These are phyloP conservation scores for Druon quercuslanigerum DNA, from an alignment of 1,140 invertebrate species.

Conservation along the genomic window DNA sequence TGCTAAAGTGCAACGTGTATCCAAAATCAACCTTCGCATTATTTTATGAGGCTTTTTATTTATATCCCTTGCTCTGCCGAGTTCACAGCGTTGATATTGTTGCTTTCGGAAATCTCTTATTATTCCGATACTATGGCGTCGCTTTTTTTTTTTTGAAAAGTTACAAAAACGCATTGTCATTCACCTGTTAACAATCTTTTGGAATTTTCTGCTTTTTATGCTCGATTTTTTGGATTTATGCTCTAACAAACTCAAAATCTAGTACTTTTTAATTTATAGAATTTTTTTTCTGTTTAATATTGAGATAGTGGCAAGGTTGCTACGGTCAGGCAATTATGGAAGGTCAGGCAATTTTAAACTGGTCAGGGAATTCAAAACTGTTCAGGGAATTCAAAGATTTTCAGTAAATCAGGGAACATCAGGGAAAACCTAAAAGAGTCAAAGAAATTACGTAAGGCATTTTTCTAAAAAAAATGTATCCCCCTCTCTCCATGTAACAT, in stretches of 20 bases:
- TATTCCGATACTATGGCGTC: not conserved
- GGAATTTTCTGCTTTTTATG: not conserved
- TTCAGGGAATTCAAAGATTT: no score
- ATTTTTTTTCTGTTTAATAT: no score
- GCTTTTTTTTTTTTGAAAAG: not conserved
- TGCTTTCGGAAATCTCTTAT: not conserved
- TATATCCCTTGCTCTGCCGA: conserved; percentile 1
- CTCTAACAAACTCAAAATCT: not conserved
- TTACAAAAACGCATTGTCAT: conserved; percentile 1
- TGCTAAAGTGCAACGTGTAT: not conserved
- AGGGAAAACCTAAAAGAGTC: no score
- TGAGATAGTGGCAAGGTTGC: no score
- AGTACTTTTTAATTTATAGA: not conserved
- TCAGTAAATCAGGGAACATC: no score
- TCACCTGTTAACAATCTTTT: conserved; percentile 13
- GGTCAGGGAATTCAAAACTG: no score
- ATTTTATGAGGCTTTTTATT: conserved; percentile 37
- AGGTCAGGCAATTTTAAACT: no score
- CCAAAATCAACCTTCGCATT: conserved; percentile 19
- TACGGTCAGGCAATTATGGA: no score
- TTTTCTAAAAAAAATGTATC: no score
- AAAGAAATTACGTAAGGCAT: no score
- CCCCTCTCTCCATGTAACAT: no score
- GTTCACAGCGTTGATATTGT: not conserved
- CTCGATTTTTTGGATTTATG: not conserved